Conservation (phyloP, 2,888 invertebrate genomes). For the Galerucella calmariensis region DNA sequence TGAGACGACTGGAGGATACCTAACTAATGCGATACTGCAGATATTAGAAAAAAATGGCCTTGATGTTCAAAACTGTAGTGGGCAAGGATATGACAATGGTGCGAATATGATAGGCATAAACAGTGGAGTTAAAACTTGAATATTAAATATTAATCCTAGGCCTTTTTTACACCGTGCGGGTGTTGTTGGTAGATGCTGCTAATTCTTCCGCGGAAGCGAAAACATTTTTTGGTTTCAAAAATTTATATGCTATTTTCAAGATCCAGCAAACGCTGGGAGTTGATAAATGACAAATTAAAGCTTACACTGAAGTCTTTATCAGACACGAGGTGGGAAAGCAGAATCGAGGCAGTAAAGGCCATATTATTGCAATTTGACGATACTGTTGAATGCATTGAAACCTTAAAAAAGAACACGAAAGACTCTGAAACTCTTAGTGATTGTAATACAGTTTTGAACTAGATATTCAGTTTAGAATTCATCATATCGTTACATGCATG, state of each 20-base stretch:
- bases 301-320: constrained; percentile 36
- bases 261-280: no score
- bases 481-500: constrained; percentile 21
- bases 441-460: constrained; percentile 9
- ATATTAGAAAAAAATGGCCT: constrained; percentile 20
- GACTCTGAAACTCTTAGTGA: constrained; percentile 33
- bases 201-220: constrained; percentile 28
- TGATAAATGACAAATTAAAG: no score
- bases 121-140: constrained; percentile 45
- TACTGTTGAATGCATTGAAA: constrained; percentile 29
- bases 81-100: constrained; percentile 46
- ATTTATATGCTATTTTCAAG: constrained; percentile 50
- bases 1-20: constrained; percentile 26
- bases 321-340: constrained; percentile 34
- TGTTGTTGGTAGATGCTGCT: constrained; percentile 33
- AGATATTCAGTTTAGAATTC: constrained; percentile 20
- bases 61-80: constrained; percentile 37
- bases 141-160: constrained; percentile 32
- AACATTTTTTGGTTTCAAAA: constrained; percentile 36
- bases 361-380: constrained; percentile 38
- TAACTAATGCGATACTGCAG: constrained; percentile 20
- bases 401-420: constrained; percentile 29
- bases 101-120: constrained; percentile 34
- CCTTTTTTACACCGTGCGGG: constrained; percentile 27
- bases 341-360: constrained; percentile 31